phyloP scores from a whole-genome alignment of 2,888 invertebrate species.

The Camponotus fellah region DNA sequence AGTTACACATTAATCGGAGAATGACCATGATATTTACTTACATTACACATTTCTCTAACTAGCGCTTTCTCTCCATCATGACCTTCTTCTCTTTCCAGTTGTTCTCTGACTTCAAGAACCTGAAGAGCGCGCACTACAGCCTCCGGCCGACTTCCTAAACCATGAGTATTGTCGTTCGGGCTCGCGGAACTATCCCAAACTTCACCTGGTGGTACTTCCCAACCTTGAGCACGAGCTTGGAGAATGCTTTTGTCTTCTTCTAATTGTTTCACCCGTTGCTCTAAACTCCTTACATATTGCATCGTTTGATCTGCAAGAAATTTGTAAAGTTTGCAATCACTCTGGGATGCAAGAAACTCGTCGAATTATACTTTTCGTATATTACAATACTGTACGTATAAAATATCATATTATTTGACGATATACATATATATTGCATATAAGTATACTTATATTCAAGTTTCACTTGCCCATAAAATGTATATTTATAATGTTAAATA shows the following conservation, averaged over 20 bases:
- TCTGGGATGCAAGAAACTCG: not conserved
- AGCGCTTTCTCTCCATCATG: constrained; percentile 96
- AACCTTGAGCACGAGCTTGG: constrained; percentile 86
- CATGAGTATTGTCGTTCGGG: constrained; percentile 81
- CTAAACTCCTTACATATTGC: constrained; percentile 96
- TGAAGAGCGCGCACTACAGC: constrained; percentile 97
- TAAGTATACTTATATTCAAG: constrained; percentile 2
- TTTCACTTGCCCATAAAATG: not conserved
- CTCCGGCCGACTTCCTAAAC: constrained; percentile 92
- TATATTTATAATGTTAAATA: not conserved
- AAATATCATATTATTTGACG: not conserved
- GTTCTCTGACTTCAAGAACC: constrained; percentile 96
- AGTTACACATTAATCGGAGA: not conserved
- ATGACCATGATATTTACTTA: constrained; percentile 84
- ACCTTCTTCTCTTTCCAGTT: constrained; percentile 91
- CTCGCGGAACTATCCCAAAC: constrained; percentile 79
- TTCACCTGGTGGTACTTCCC: constrained; percentile 83
- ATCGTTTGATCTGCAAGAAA: constrained; percentile 92
- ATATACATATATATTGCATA: no score
- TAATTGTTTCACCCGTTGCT: constrained; percentile 93
- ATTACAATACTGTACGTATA: not conserved
- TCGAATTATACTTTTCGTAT: not conserved
- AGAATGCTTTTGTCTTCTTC: constrained; percentile 92
- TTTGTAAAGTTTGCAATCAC: not conserved
- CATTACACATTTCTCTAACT: constrained; percentile 98